Evolutionary conservation across 2,113 vertebrate species (phyloP).

Genomic region (Peromyscus leucopus): DNA sequence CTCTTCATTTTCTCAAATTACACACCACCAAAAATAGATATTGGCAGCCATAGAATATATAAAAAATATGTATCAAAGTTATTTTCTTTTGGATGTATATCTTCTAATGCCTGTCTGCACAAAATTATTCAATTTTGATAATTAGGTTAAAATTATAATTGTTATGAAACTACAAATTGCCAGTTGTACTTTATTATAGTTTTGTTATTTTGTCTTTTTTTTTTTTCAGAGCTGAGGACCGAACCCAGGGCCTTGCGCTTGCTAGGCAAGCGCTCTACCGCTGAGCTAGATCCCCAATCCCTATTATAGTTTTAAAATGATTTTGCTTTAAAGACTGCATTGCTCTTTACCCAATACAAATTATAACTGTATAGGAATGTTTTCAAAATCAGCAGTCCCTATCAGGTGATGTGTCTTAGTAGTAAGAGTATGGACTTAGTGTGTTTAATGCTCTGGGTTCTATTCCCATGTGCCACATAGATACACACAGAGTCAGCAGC

Average conservation of each 20-base stretch:
- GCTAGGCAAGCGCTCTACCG: no score
- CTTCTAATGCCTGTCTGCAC: slow-evolving; percentile 34
- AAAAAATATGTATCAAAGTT: not conserved
- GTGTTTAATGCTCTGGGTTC: not conserved
- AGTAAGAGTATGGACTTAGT: not conserved
- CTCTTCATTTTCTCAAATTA: slow-evolving; percentile 45
- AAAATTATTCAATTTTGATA: slow-evolving; percentile 38
- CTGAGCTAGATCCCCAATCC: no score
- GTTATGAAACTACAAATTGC: not conserved
- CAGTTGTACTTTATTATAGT: slow-evolving; percentile 34
- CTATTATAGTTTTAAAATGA: slow-evolving; percentile 37
- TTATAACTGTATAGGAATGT: slow-evolving; percentile 51
- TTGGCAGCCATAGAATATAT: not conserved
- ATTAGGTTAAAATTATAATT: slow-evolving; percentile 51
- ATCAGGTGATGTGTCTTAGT: no score
- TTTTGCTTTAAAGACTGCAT: slow-evolving; percentile 58
- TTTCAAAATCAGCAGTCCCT: slow-evolving; percentile 53
- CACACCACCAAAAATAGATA: not conserved
- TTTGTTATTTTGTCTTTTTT: no score
- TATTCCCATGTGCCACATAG: not conserved
- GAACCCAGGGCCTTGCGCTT: no score
- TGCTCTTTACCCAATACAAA: not conserved
- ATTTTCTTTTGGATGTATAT: slow-evolving; percentile 41
- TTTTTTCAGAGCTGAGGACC: no score
- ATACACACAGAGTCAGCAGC: not conserved